Percentiles rank a stretch among this genome's conserved stretches.
Conservation (phyloP, 2,113 vertebrate genomes). For the Argyrosomus japonicus region DNA sequence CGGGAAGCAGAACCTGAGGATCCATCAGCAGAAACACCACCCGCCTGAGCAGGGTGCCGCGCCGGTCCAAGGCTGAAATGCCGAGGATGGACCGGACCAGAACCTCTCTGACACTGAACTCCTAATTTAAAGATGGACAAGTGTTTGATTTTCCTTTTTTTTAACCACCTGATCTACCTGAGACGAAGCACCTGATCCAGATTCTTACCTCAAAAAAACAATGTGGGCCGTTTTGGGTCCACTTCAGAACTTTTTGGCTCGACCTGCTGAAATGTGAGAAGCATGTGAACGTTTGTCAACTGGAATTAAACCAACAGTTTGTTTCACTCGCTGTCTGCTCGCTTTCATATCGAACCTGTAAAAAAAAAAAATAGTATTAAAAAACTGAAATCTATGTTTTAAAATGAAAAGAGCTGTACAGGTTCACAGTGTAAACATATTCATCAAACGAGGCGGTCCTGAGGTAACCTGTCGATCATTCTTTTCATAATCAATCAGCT, state of each 20-base stretch:
- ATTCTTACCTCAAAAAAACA: conserved; percentile 46
- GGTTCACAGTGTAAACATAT: too few species aligned
- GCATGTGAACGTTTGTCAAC: conserved; percentile 21
- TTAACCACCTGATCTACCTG: background rate
- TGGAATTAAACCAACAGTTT: conserved; percentile 43
- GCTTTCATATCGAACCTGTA: too few species aligned
- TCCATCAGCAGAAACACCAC: conserved; percentile 82
- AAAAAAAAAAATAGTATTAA: too few species aligned
- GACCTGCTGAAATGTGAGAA: background rate
- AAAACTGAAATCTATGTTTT: too few species aligned
- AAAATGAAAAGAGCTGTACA: too few species aligned
- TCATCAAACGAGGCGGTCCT: too few species aligned
- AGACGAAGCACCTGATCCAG: background rate
- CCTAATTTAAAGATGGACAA: background rate
- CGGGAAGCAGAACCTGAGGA: conserved; percentile 84
- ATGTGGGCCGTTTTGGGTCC: background rate
- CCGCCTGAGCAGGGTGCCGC: background rate
- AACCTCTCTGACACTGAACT: background rate
- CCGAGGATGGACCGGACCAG: background rate
- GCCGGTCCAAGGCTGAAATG: too few species aligned
- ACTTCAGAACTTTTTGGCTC: background rate
- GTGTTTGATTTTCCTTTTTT: background rate
- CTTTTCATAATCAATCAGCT: too few species aligned
- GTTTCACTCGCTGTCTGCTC: background rate
- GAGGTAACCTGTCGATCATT: too few species aligned